These are phyloP conservation scores for Xiphorhynchus erythropygius DNA, from an alignment of 2,797 vertebrate genomes.

Conservation along the genomic window DNA sequence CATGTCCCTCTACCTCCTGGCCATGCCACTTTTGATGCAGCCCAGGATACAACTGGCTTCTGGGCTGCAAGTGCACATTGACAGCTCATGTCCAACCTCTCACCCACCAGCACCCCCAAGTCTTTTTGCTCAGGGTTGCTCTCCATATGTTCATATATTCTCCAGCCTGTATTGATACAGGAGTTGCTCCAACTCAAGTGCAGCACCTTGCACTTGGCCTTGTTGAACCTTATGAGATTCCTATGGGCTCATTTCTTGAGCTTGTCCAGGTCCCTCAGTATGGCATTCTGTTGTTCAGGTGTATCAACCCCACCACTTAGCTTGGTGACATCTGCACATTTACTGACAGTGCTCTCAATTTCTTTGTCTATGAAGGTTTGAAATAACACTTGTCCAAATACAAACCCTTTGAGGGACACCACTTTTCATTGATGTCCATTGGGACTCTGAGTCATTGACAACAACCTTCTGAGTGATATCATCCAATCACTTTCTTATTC, in stretches of 20 bases:
- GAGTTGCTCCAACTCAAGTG: not conserved
- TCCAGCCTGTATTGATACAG: not conserved
- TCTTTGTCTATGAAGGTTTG: not conserved
- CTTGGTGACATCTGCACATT: not conserved
- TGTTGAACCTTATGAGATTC: not conserved
- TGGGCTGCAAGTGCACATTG: not conserved
- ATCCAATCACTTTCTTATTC: not conserved
- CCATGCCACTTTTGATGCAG: not conserved
- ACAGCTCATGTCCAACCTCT: too few species aligned
- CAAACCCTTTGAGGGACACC: not conserved
- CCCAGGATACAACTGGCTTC: not conserved
- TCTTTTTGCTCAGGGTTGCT: not conserved
- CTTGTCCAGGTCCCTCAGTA: not conserved
- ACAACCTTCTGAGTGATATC: not conserved
- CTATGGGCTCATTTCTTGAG: too few species aligned
- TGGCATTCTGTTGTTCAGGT: not conserved
- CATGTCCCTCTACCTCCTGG: not conserved
- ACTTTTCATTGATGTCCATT: rapidly evolving
- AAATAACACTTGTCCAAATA: too few species aligned
- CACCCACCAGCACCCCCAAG: not conserved
- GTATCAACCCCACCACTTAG: not conserved
- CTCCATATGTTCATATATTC: not conserved
- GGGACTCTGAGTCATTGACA: not conserved
- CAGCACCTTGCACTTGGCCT: not conserved
- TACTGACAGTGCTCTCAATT: not conserved